Evolutionary conservation across 2,888 invertebrate genomes (phyloP).

Genomic region (Caenorhabditis sinica): DNA sequence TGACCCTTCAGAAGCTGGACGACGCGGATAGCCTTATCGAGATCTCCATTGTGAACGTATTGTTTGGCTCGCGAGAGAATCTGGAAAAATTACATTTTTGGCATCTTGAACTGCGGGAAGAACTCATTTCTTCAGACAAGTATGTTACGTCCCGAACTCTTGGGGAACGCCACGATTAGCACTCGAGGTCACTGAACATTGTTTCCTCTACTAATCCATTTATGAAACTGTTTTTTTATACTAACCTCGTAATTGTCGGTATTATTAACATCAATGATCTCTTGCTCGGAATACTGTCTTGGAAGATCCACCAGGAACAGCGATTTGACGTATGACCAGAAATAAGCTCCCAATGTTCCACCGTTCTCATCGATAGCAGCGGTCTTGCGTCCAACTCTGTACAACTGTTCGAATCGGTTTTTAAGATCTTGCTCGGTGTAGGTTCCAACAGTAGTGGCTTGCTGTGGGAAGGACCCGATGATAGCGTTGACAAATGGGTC

Average conservation of each 20-base stretch:
- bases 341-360: constrained; percentile 86
- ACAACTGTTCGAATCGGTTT: constrained; percentile 88
- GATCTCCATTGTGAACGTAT: constrained; percentile 90
- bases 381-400: constrained; percentile 88
- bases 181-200: too few species aligned
- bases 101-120: neutral
- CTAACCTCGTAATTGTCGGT: constrained; percentile 75
- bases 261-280: constrained; percentile 88
- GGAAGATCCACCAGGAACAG: constrained; percentile 87
- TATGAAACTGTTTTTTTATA: too few species aligned
- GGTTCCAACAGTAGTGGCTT: constrained; percentile 90
- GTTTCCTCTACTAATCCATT: too few species aligned
- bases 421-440: constrained; percentile 92
- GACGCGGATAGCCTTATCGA: constrained; percentile 90
- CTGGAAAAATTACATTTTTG: constrained; percentile 83
- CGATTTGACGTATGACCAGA: constrained; percentile 90
- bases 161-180: too few species aligned
- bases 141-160: too few species aligned
- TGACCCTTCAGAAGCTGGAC: constrained; percentile 91
- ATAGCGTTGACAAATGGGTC: constrained; percentile 90
- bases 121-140: too few species aligned
- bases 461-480: constrained; percentile 90
- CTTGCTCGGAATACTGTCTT: constrained; percentile 88
- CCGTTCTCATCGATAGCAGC: constrained; percentile 92
- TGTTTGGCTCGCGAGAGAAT: constrained; percentile 93